Evolutionary conservation across 23 tunicate species (phyloP), one percentile per base, ranked within the genome.

Genomic region (Halocynthia roretzi): DNA sequence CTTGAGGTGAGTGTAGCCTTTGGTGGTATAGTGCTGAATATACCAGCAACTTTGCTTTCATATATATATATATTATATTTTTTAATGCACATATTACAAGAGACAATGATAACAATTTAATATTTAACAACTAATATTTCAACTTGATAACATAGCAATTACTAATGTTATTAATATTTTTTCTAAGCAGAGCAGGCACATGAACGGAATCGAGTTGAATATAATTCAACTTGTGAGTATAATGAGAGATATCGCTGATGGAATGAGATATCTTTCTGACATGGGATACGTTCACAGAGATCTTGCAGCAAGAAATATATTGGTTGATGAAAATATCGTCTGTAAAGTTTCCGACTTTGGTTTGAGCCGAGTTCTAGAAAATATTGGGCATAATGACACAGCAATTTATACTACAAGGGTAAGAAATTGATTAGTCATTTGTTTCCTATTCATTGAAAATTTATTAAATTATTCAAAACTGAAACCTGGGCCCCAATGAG

Each of bases 291-390:
- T 94, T 8, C 99, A 94, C 71, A 75, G 99, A 15, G 99, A 94
- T 70, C 85, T 94, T 20, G 90, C 95, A 5, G 95, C 95, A 4
- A 77, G 89, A 53, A 88, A 94, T 70, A 77, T 94, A 14, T 77
- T 90, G 51, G 83, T 85, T 54, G 74, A 84, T 57, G 62, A 82
- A 6, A 53, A 85, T 10, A 63, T 88, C 11, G 56, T 66, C 0
- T 88, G 97, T 77, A 96, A 96, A 86, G 88, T 96, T 6, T 93
- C 99, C 21, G 99, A 96, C 56, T 96, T 96, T 52, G 96, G 97
- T 12, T 66, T 90, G 18, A 77, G 85, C 60, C 80, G 99, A 7
- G 78, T 77, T 17, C 57, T 96, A 79, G 98, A 86, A 66, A 76
- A 86, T 21, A 81, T 82, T 53, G 70, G 40, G n/a, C 85, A 80